These are phyloP conservation scores for Trachops cirrhosus DNA, from an alignment of 2,797 vertebrate species.

Conservation along the genomic window DNA sequence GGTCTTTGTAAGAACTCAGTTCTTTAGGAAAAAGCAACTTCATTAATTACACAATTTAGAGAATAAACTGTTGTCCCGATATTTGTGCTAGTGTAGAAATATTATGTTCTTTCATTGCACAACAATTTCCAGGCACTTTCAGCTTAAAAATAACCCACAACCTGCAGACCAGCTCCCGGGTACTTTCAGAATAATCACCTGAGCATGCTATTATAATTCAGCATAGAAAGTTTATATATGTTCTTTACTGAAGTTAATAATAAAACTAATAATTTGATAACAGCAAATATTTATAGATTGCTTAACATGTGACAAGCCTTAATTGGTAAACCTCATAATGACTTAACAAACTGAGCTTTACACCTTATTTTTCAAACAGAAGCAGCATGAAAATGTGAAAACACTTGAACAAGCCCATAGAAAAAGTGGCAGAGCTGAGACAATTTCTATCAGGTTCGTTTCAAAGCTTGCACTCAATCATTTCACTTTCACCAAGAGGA, in stretches of 20 bases:
- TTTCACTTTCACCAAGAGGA: background rate
- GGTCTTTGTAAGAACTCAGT: background rate
- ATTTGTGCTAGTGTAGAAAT: slow-evolving; percentile 5
- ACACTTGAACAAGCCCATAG: background rate
- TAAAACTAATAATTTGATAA: slow-evolving; percentile 32
- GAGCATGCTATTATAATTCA: background rate
- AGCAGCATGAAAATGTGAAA: background rate
- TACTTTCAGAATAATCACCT: slow-evolving; percentile 2
- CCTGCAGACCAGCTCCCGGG: background rate
- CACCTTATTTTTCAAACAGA: background rate
- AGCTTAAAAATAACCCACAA: background rate
- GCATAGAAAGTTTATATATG: background rate
- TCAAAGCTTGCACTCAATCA: background rate
- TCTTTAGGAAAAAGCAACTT: slow-evolving; percentile 14
- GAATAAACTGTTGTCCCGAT: background rate
- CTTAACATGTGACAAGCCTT: background rate
- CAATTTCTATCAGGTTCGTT: background rate
- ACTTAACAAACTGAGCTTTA: slow-evolving; percentile 5
- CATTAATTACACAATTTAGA: slow-evolving; percentile 10
- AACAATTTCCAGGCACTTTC: background rate
- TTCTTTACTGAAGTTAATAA: background rate
- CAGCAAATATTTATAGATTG: background rate
- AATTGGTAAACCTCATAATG: background rate
- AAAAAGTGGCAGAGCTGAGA: background rate
- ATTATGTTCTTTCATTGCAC: background rate